Base-by-base conservation (phyloP, 2,113 vertebrate genomes). In the Salvelinus fontinalis region DNA sequence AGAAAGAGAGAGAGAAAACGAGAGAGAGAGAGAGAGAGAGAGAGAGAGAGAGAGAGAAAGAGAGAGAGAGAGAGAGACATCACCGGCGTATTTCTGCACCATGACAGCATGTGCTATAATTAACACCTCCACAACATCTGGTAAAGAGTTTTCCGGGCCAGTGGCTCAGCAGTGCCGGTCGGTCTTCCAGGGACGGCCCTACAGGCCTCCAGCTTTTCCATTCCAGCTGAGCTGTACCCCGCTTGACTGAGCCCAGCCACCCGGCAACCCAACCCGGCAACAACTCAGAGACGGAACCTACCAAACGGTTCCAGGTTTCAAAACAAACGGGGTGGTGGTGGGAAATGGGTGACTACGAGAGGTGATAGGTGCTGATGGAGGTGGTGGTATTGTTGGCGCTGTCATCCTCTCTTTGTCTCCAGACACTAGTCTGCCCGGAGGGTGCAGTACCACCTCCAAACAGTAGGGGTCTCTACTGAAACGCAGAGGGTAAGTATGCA, bases 71-170 rank as follows among this genome's bases (percentile, higher is more conserved):
- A 71, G 80, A 80, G 82, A 85, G 89, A 54, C 39, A 44, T 3
- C 39, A 44, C 39, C 9, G 39, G 2, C 9, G 9, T 44, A 11
- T 44, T 44, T 84, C 83, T 81, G 82, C 80, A 84, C 81, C 82
- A 83, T 79, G 75, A 89, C 89, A 88, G 87, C 81, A 85, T 81
- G 86, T 81, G 75, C 87, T 82, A 86, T 90, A 87, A 92, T 90
- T 78, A 94, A 89, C 93, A 90, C 92, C 91, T 92, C 90, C 83
- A 75, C 83, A 94, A 92, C 93, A 94, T 93, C 93, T 93, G 93
- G 83, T 88, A 70, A 78, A 81, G 75, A 85, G 81, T 84, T 92
- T 91, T 90, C 83, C 84, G 86, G 91, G 85, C 90, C 88, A 89
- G 81, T 86, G 84, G 88, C 89, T 84, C 78, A 70, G 85, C 84